Evolutionary conservation across 2,888 invertebrate species (phyloP).

Genomic region (Euphydryas editha): DNA sequence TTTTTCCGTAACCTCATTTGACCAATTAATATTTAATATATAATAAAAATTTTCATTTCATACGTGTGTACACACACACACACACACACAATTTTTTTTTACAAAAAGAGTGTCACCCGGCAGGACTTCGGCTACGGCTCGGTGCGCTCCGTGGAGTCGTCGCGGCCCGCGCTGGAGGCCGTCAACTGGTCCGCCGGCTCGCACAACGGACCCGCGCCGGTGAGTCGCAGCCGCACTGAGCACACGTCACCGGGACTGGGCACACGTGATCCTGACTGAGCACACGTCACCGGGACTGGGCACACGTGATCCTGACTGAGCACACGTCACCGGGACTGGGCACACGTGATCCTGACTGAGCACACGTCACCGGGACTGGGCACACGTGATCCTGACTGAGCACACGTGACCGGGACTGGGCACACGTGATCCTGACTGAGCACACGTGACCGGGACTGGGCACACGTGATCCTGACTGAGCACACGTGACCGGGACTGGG

Average conservation of each 20-base stretch:
- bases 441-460: too few species aligned
- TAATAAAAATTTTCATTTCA: too few species aligned
- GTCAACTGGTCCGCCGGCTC: constrained; percentile 86
- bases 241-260: not conserved
- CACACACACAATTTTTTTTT: too few species aligned
- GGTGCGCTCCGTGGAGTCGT: constrained; percentile 85
- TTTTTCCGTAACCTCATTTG: too few species aligned
- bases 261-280: not conserved
- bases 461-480: not conserved
- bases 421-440: too few species aligned
- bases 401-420: not conserved
- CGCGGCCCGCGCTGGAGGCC: constrained; percentile 85
- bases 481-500: too few species aligned
- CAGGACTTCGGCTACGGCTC: constrained; percentile 91
- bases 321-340: not conserved
- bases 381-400: not conserved
- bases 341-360: too few species aligned
- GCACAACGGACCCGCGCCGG: constrained; percentile 72
- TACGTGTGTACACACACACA: too few species aligned
- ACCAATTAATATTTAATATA: too few species aligned
- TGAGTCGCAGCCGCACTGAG: constrained; percentile 40
- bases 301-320: too few species aligned
- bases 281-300: not conserved
- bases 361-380: too few species aligned
- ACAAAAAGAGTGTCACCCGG: too few species aligned